Evolutionary conservation across 2,797 vertebrate genomes (phyloP).

Genomic region (Bufotes viridis): DNA sequence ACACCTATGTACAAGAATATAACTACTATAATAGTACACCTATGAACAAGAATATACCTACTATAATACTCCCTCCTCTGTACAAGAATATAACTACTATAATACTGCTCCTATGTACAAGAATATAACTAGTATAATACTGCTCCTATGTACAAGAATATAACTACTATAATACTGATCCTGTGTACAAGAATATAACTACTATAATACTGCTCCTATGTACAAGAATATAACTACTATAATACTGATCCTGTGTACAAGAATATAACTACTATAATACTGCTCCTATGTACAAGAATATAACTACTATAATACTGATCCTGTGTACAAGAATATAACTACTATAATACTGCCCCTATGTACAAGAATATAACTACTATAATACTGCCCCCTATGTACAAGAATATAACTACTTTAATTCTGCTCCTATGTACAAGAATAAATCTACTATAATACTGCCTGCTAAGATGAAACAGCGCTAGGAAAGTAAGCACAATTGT

Average conservation of each 20-base stretch:
- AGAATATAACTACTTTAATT: constrained; percentile 7
- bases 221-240: constrained; percentile 6
- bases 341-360: constrained; percentile 8
- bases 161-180: not conserved
- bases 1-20: not conserved
- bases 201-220: not conserved
- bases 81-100: constrained; percentile 2
- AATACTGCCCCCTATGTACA: not conserved
- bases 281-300: constrained; percentile 4
- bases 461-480: not conserved
- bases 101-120: not conserved
- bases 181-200: not conserved
- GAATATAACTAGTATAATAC: not conserved
- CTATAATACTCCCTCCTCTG: not conserved
- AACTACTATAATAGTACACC: not conserved
- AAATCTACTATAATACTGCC: not conserved
- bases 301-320: not conserved
- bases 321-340: constrained; percentile 11
- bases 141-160: too few species aligned
- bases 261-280: constrained; percentile 21
- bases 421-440: not conserved
- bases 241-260: not conserved
- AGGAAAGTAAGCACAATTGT: too few species aligned
- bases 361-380: constrained; percentile 9
- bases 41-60: not conserved